Percentiles rank a stretch among this genome's conserved stretches.
Conservation (phyloP, 2,113 vertebrate genomes). For the Microcebus lehilahytsara region DNA sequence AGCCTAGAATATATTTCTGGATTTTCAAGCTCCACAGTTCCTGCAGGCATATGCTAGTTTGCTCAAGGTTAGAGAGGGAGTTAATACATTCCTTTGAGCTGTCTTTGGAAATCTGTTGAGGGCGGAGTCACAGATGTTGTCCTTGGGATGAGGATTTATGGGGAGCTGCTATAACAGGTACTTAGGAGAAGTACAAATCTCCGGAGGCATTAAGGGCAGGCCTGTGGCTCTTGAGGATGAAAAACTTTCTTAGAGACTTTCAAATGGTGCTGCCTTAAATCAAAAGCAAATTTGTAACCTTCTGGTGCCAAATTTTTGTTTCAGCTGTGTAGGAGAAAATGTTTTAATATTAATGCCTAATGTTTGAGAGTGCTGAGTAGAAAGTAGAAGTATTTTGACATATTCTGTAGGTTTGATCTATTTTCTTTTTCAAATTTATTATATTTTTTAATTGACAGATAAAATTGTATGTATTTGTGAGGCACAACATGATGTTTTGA, state of each 20-base stretch:
- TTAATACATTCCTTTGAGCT: not conserved
- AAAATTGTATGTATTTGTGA: no score
- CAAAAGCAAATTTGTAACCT: slow-evolving; percentile 23
- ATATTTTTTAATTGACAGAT: not conserved
- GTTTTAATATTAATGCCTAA: slow-evolving; percentile 55
- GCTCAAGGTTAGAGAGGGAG: slow-evolving; percentile 37
- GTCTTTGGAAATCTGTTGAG: slow-evolving; percentile 53
- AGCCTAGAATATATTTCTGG: not conserved
- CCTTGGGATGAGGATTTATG: slow-evolving; percentile 35
- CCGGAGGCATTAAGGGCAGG: not conserved
- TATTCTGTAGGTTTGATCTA: not conserved
- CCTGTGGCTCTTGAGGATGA: not conserved
- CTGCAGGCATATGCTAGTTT: not conserved
- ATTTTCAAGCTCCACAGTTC: not conserved
- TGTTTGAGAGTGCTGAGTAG: not conserved
- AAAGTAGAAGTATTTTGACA: slow-evolving; percentile 19
- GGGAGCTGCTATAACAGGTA: not conserved
- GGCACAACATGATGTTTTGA: not conserved
- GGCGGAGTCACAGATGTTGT: slow-evolving; percentile 7
- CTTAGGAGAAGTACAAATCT: slow-evolving; percentile 26
- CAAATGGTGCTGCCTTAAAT: slow-evolving; percentile 32
- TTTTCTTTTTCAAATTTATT: not conserved
- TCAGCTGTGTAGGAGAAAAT: slow-evolving; percentile 20
- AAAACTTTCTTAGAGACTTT: slow-evolving; percentile 4
- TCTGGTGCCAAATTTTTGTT: not conserved